Evolutionary conservation across 2,113 vertebrate species (phyloP).

Genomic region (Phoenicopterus ruber): DNA sequence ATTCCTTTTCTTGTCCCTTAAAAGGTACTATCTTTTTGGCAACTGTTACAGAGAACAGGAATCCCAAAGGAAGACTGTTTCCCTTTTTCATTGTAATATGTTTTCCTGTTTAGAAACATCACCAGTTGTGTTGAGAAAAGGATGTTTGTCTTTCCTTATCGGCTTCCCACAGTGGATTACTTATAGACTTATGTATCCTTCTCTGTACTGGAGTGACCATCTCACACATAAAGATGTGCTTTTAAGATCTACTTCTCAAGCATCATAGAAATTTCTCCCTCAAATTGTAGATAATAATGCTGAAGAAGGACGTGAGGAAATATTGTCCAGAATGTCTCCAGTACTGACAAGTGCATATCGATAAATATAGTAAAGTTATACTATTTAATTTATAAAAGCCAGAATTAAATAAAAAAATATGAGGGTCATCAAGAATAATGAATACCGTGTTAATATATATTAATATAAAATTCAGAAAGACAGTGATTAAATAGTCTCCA

Average conservation of each 20-base stretch:
- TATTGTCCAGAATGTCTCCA: neutral
- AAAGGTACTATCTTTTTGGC: neutral
- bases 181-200: neutral
- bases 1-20: neutral
- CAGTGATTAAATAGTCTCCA: neutral
- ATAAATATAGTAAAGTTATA: neutral
- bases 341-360: neutral
- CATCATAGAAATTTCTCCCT: neutral
- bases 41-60: neutral
- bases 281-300: neutral
- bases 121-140: neutral
- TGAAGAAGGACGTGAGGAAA: neutral
- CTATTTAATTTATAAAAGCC: neutral
- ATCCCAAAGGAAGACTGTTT: neutral
- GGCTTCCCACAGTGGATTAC: neutral
- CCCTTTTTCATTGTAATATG: neutral
- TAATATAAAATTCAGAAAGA: neutral
- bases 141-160: neutral
- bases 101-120: slow-evolving; percentile 10
- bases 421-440: neutral
- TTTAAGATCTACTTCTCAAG: neutral
- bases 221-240: neutral
- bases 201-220: neutral
- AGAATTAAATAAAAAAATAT: neutral
- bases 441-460: neutral